Evolutionary conservation across 2,888 invertebrate genomes (phyloP), one percentile per base, ranked within the genome.

Genomic region (Ceratothoa steindachneri): DNA sequence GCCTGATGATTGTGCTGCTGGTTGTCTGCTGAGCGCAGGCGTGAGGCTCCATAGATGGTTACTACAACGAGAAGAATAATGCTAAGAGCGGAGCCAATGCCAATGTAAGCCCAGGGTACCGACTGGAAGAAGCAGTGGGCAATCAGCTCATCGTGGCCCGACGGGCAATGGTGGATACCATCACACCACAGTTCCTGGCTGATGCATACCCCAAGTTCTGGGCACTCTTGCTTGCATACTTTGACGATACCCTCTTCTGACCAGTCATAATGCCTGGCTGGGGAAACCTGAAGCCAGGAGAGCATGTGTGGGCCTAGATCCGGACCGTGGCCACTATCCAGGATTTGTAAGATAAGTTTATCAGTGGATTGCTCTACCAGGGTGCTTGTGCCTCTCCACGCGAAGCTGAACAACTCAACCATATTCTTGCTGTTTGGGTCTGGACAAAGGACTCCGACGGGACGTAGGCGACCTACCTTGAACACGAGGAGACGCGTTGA

Each of bases 141-240:
- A 29, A 77, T 77, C 22, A 77, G 74, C 85, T 92, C 92, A 83
- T 92, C 92, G 84, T 89, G 91, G 0, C 92, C 92, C 4, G 91
- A 91, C 12, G 92, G 92, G 83, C 93, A 93, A 82, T 93, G 91
- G 1, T 88, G 86, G 53, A 89, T 87, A 0, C 92, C 92, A 83
- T 92, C 92, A 84, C 92, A 92, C 91, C 92, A 92, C 5, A 92
- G 83, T 1, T 89, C 88, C 1, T 90, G 87, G 77, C 90, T 90
- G 82, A 92, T 92, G 83, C 92, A 93, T 0, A 77, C 75, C 1
- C 77, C 75, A 1, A 77, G 30, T 64, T 77, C 77, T 3, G 77
- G 77, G 29, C 77, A 77, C 28, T 77, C 77, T 53, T 77, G 74
- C 51, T 72, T 68, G 71, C 77, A 77, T 2, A 72, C 77, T 4